Evolutionary conservation across 1,140 invertebrate species (phyloP), one percentile per base, ranked within the genome.

Genomic region (Drosophila athabasca): DNA sequence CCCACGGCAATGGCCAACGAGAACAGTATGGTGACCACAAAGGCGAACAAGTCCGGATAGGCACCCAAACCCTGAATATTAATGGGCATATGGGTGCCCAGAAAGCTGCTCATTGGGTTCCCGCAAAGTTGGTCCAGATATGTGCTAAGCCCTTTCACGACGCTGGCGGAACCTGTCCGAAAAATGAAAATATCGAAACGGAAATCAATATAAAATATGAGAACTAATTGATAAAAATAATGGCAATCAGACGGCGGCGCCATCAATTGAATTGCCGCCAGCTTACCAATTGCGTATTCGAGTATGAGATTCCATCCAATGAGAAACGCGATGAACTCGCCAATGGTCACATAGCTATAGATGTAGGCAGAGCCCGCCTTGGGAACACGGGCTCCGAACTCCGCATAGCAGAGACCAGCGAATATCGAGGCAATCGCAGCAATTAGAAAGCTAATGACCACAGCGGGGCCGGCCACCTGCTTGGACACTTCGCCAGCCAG

Each of bases 231-330:
- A 11, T 76, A 79, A 82, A 77, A 78, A 65, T 60, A 41, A 60
- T 50, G 75, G 78, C 82, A 78, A 85, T 69, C 55, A 74, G 65
- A 59, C 60, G 53, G 17, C 68, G 65, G 15, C 49, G 44, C 24
- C 76, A 62, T 71, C 31, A 71, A 69, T 55, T 62, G 59, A 51
- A 58, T 39, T 39, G 35, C 35, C 35, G 35, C 35, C 35, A 72
- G 64, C 91, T 92, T 92, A 97, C 96, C 97, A 73, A 98, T 97
- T 13, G 96, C 94, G 93, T 98, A 97, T 92, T 98, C 97, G 62
- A 98, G 91, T 70, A 98, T 96, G 13, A 98, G 93, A 94, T 97
- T 97, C 97, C 97, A 98, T 39, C 97, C 97, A 92, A 94, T 96
- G 75, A 94, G 94, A 92, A 93, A 98, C 73, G 94, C 97, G 62